Conservation (phyloP, 1,140 invertebrate genomes). For the Harpegnathos saltator region DNA sequence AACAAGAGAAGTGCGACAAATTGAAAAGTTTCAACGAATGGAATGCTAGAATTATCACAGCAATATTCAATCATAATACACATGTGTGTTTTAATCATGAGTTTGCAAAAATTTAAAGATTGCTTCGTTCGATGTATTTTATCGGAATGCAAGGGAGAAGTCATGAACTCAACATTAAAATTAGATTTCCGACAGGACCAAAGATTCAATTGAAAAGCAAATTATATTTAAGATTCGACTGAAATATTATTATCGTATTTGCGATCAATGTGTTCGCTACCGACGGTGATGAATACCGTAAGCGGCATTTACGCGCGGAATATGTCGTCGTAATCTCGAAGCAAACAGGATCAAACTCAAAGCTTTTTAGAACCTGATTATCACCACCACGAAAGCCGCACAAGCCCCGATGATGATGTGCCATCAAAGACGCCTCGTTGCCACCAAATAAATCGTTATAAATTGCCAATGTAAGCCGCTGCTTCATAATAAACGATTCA, state of each 20-base stretch:
- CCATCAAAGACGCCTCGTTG: constrained; percentile 13
- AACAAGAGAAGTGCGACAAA: neutral
- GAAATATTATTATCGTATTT: neutral
- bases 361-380: constrained; percentile 35
- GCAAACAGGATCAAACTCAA: constrained; percentile 17
- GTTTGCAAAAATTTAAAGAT: neutral
- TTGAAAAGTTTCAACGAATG: neutral
- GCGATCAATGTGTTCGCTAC: too few species aligned
- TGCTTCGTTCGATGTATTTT: neutral
- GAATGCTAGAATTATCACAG: too few species aligned
- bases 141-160: neutral
- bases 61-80: too few species aligned
- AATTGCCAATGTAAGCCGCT: neutral
- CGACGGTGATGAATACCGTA: too few species aligned
- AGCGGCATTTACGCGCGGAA: constrained; percentile 12
- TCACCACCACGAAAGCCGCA: neutral
- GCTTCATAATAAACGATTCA: neutral
- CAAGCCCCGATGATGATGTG: constrained; percentile 21
- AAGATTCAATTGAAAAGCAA: neutral
- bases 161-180: neutral
- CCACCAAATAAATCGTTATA: constrained; percentile 21
- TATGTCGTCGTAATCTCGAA: constrained; percentile 9
- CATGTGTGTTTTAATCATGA: neutral
- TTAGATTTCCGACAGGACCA: neutral
- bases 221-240: neutral